phyloP scores from a whole-genome alignment of 2,797 vertebrate genomes.

The Rachycentron canadum region DNA sequence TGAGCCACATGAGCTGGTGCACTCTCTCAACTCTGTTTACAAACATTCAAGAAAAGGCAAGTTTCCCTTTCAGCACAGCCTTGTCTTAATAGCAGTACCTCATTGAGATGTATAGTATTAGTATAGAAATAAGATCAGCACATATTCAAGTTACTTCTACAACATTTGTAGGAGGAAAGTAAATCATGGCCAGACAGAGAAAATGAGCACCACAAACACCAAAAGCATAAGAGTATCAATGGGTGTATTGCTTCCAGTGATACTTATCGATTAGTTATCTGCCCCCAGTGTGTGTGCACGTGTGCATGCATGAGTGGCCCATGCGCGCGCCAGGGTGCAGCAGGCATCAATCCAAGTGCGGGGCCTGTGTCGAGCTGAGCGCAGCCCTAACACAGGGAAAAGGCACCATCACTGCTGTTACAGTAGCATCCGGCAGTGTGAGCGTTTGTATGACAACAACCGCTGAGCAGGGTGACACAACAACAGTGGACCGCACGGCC shows the following conservation, averaged over 20 bases:
- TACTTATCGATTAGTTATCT: slow-evolving; percentile 33
- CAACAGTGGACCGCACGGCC: neutral
- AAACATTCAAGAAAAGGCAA: neutral
- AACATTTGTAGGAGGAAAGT: slow-evolving; percentile 1
- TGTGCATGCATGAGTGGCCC: slow-evolving; percentile 50
- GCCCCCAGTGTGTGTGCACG: slow-evolving; percentile 12
- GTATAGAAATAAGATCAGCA: neutral
- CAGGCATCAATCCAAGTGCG: slow-evolving; percentile 64
- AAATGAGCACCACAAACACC: neutral
- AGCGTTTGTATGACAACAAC: neutral
- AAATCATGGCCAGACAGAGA: neutral
- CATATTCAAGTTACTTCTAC: neutral
- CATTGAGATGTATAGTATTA: neutral
- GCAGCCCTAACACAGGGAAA: neutral
- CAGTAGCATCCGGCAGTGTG: neutral
- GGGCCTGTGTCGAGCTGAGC: slow-evolving; percentile 61
- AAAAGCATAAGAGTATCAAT: neutral
- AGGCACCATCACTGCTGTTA: slow-evolving; percentile 5
- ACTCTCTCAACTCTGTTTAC: neutral
- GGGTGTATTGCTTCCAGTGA: slow-evolving; percentile 13
- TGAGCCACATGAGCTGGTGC: neutral
- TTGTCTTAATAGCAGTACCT: neutral
- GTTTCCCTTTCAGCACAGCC: neutral
- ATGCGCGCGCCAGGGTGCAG: slow-evolving; percentile 59
- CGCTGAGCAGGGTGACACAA: neutral